Evolutionary conservation across 2,888 invertebrate species (phyloP).

Genomic region (Drosophila cognata): DNA sequence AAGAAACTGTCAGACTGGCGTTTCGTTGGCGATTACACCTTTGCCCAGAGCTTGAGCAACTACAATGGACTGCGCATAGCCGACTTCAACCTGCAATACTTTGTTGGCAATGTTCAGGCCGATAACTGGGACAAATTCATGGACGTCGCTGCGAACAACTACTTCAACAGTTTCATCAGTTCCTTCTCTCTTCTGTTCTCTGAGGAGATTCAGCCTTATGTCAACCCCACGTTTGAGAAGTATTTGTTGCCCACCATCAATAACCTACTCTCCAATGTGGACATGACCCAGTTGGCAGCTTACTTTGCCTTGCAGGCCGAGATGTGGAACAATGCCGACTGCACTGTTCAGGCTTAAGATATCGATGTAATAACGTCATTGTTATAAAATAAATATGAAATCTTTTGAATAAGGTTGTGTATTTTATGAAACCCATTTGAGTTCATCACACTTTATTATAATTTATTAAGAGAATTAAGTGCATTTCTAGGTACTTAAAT

Average conservation of each 20-base stretch:
- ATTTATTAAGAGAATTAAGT: no score
- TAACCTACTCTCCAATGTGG: constrained; percentile 35
- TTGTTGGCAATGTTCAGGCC: constrained; percentile 53
- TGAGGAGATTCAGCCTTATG: constrained; percentile 54
- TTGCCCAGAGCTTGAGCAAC: constrained; percentile 39
- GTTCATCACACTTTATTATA: no score
- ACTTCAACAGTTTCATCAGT: constrained; percentile 53
- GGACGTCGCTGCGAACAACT: constrained; percentile 70
- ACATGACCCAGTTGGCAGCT: constrained; percentile 20
- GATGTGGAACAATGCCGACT: constrained; percentile 17
- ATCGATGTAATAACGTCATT: background rate
- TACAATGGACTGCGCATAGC: constrained; percentile 56
- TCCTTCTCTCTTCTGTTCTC: constrained; percentile 45
- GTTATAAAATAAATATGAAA: background rate
- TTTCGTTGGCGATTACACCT: constrained; percentile 48
- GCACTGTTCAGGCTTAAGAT: background rate
- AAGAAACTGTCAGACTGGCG: constrained; percentile 60
- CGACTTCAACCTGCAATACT: constrained; percentile 57
- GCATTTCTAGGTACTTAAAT: no score
- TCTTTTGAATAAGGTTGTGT: background rate
- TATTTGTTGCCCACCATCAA: constrained; percentile 49
- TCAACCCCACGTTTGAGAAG: constrained; percentile 20
- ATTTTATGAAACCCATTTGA: background rate
- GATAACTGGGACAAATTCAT: constrained; percentile 65
- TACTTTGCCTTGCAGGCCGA: constrained; percentile 29